Conservation (phyloP, 1,140 invertebrate species). For the Heliconius hermathena region DNA sequence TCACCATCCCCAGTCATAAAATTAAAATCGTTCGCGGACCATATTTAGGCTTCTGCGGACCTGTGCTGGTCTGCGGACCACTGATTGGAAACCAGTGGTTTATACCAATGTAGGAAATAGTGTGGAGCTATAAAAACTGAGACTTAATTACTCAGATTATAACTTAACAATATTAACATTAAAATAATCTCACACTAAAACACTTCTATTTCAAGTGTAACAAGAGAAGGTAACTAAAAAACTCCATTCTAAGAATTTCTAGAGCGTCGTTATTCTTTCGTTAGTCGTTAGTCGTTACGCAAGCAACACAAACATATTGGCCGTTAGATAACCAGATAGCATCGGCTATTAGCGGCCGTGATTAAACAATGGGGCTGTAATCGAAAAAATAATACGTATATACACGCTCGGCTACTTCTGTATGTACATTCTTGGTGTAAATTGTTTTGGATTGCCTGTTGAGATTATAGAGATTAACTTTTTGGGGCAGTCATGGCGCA, state of each 20-base stretch:
- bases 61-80: too few relatives aligned
- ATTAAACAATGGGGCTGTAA: constrained; percentile 76
- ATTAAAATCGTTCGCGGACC: too few relatives aligned
- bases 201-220: not conserved
- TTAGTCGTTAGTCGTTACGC: constrained; percentile 20
- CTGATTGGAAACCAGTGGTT: too few relatives aligned
- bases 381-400: constrained; percentile 75
- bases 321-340: constrained; percentile 25
- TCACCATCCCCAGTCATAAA: too few relatives aligned
- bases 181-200: not conserved
- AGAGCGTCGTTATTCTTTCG: not conserved
- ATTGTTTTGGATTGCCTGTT: not conserved
- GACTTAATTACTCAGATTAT: too few relatives aligned
- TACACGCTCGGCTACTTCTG: constrained; percentile 45
- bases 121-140: too few relatives aligned
- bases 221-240: not conserved
- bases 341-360: constrained; percentile 47
- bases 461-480: too few relatives aligned
- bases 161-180: too few relatives aligned
- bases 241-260: not conserved
- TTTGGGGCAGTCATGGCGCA: too few relatives aligned
- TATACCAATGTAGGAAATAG: too few relatives aligned
- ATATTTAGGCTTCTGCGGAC: too few relatives aligned
- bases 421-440: constrained; percentile 27
- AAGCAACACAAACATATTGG: constrained; percentile 31